These are phyloP conservation scores for Phrynocephalus guinanensis DNA, from an alignment of 2,797 vertebrate genomes.

Conservation along the genomic window DNA sequence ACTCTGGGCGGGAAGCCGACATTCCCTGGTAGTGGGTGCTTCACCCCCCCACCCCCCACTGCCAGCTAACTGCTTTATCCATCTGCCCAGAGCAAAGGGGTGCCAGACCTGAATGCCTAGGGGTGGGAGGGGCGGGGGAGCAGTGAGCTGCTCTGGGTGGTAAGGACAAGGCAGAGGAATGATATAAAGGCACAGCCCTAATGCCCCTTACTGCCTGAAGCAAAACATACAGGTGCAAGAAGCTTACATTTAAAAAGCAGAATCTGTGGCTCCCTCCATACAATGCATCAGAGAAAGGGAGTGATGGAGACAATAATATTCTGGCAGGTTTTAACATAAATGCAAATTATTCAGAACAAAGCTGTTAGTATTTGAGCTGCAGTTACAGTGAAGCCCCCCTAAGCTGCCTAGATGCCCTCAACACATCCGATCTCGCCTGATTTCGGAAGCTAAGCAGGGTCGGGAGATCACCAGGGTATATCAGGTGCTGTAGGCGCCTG, in stretches of 20 bases:
- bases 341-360: not conserved
- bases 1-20: slow-evolving; percentile 20
- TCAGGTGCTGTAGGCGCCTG: too few species aligned
- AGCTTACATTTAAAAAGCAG: not conserved
- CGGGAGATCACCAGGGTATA: too few species aligned
- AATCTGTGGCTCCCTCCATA: not conserved
- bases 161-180: not conserved
- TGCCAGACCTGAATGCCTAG: not conserved
- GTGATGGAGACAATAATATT: not conserved
- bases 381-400: not conserved
- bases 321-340: not conserved
- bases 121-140: not conserved
- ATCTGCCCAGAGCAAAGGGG: not conserved
- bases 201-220: not conserved
- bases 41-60: not conserved
- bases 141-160: not conserved
- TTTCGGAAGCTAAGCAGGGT: too few species aligned
- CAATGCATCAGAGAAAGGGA: not conserved
- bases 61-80: accelerated
- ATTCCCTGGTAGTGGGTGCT: not conserved
- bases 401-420: too few species aligned
- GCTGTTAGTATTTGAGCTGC: not conserved
- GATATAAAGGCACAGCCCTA: not conserved
- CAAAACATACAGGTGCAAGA: not conserved
- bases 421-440: too few species aligned